Evolutionary conservation across 2,888 invertebrate genomes (phyloP).

Genomic region (Nipponacmea schrenckii): DNA sequence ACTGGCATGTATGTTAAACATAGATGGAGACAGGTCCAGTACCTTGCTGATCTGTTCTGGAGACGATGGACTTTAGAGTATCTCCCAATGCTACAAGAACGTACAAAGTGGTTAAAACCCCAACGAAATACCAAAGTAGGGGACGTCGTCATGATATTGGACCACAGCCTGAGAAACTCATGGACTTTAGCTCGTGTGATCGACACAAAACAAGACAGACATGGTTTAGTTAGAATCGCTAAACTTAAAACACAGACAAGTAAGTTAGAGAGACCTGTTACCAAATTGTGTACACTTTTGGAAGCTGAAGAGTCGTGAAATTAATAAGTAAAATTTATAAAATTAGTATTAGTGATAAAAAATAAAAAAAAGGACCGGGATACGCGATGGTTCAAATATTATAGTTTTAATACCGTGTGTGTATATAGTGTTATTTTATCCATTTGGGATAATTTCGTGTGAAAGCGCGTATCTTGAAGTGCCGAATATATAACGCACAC

Average conservation of each 20-base stretch:
- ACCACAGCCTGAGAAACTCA: constrained; percentile 6
- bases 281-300: constrained; percentile 12
- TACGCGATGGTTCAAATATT: too few species aligned
- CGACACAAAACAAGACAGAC: background rate
- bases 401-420: too few species aligned
- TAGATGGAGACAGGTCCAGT: constrained; percentile 33
- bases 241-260: background rate
- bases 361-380: too few species aligned
- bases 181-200: constrained; percentile 12
- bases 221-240: constrained; percentile 12
- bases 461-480: too few species aligned
- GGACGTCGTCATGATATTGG: constrained; percentile 12
- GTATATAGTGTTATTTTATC: too few species aligned
- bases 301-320: constrained; percentile 4
- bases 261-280: constrained; percentile 6
- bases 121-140: background rate
- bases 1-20: constrained; percentile 22
- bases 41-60: constrained; percentile 28
- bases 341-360: too few species aligned
- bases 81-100: too few species aligned
- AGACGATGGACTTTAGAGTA: background rate
- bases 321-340: too few species aligned
- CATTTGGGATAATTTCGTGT: too few species aligned
- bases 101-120: too few species aligned
- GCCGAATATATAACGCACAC: too few species aligned